Evolutionary conservation across 2,888 invertebrate genomes (phyloP).

Genomic region (Acrobasis suavella): DNA sequence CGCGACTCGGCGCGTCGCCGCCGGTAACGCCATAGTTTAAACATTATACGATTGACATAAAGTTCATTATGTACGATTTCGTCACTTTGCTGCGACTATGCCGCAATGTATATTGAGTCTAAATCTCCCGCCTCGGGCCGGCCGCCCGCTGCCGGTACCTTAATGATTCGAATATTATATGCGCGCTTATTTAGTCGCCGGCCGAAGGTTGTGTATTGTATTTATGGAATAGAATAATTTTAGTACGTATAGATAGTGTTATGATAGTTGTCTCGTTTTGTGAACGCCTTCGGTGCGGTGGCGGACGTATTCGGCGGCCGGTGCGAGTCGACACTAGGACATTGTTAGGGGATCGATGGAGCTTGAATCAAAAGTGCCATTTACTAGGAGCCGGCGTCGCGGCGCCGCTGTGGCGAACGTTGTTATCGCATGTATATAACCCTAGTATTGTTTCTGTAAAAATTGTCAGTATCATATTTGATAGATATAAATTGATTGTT

Average conservation of each 20-base stretch:
- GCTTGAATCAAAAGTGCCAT: slow-evolving; percentile 64
- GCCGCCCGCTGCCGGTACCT: slow-evolving; percentile 41
- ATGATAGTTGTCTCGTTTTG: slow-evolving; percentile 42
- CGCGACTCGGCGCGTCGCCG: too few species aligned
- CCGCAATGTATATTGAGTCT: too few species aligned
- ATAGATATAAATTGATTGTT: slow-evolving; percentile 75
- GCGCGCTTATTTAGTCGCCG: slow-evolving; percentile 44
- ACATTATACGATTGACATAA: too few species aligned
- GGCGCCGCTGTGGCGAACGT: slow-evolving; percentile 49
- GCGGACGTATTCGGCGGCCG: slow-evolving; percentile 32
- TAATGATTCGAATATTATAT: slow-evolving; percentile 43
- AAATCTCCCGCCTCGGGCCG: slow-evolving; percentile 33
- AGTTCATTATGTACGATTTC: too few species aligned
- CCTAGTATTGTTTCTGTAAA: slow-evolving; percentile 68
- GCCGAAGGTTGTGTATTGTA: slow-evolving; percentile 41
- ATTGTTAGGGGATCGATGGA: slow-evolving; percentile 33
- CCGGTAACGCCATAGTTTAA: too few species aligned
- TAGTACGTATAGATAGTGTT: slow-evolving; percentile 47
- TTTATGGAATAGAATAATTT: slow-evolving; percentile 59
- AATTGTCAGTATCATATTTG: slow-evolving; percentile 69
- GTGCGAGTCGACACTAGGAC: slow-evolving; percentile 32
- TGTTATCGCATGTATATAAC: slow-evolving; percentile 61
- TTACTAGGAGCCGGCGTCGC: slow-evolving; percentile 40
- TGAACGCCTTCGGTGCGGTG: slow-evolving; percentile 44
- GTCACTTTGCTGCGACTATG: too few species aligned